Percentiles rank a stretch among this genome's conserved stretches.
Conservation (phyloP, 2,113 vertebrate species). For the Protobothrops flavoviridis region DNA sequence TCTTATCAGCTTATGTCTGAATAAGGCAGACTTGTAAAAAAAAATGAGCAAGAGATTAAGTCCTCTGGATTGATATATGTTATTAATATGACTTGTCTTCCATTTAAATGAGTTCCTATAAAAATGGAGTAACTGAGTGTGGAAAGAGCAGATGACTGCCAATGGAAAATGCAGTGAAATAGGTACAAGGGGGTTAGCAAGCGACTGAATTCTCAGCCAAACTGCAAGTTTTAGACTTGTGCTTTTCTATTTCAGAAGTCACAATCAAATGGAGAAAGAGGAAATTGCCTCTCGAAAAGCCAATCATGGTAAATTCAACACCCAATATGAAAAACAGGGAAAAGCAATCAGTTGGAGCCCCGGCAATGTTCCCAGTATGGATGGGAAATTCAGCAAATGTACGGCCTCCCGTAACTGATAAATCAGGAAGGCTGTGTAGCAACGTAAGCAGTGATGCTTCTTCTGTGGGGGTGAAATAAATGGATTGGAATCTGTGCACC, state of each 20-base stretch:
- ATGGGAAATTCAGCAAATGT: conserved; percentile 40
- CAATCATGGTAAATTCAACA: not conserved
- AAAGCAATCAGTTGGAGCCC: not conserved
- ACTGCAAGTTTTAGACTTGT: not conserved
- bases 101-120: conserved; percentile 59
- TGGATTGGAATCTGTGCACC: conserved; percentile 25
- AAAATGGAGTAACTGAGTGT: conserved; percentile 47
- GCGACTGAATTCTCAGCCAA: conserved; percentile 25
- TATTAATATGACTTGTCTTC: conserved; percentile 62
- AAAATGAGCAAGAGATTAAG: conserved; percentile 62
- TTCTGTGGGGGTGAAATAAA: conserved; percentile 57
- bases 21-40: conserved; percentile 49
- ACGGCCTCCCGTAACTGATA: conserved; percentile 43
- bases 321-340: not conserved
- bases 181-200: conserved; percentile 16
- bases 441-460: conserved; percentile 32
- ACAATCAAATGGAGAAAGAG: no score
- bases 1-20: conserved; percentile 47
- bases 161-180: conserved; percentile 32
- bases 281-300: accelerated
- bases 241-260: not conserved
- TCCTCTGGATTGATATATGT: conserved; percentile 49
- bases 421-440: conserved; percentile 4
- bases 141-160: conserved; percentile 49
- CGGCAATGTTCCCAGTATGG: not conserved